Base-by-base conservation (phyloP, 2,113 vertebrate species). In the Psilopsiagon aurifrons region DNA sequence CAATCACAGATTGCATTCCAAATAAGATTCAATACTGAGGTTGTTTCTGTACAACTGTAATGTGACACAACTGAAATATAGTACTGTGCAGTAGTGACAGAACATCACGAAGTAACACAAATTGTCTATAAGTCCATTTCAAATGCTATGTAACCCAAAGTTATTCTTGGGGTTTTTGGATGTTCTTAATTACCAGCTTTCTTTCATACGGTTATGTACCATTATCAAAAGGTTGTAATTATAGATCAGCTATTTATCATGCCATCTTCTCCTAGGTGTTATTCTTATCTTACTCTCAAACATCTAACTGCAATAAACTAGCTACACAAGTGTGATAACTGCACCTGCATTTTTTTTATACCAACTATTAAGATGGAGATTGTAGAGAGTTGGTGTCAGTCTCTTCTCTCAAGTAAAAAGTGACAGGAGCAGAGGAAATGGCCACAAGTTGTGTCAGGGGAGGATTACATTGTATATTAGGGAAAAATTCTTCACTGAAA, bases 381-480 rank as follows among this genome's bases (percentile, higher is more conserved):
- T 66, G 49, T 59, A 39, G 7, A 23, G 12, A 66, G 31, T 6
- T 44, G 22, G 8, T 9, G 15, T 39, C 13, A 37, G 37, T 59
- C 23, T 33, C 27, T 66, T 71, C 43, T 51, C 35, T 8, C 43
- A 37, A 8, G 13, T 44, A n/a, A 44, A 31, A 51, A 84, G 31
- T 3, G 10, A 39, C 12, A 59, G 18, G 59, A 51, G 13, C 37
- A 85, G 74, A 39, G 4, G 16, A 66, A 66, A 29, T 39, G 27
- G 37, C 15, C 33, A 44, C 27, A 41, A 13, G n/a, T 35, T 63
- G n/a, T 0, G 0, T 20, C 44, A 47, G 13, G 6, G 6, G 7
- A 47, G 1, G 2, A 67, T 85, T 52, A 25, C 37, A 46, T 22
- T 60, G 10, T 6, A 15, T 46, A 52, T 59, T 20, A 51, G 15